phyloP scores from a whole-genome alignment of 2,113 vertebrate genomes.

The Quiscalus mexicanus region DNA sequence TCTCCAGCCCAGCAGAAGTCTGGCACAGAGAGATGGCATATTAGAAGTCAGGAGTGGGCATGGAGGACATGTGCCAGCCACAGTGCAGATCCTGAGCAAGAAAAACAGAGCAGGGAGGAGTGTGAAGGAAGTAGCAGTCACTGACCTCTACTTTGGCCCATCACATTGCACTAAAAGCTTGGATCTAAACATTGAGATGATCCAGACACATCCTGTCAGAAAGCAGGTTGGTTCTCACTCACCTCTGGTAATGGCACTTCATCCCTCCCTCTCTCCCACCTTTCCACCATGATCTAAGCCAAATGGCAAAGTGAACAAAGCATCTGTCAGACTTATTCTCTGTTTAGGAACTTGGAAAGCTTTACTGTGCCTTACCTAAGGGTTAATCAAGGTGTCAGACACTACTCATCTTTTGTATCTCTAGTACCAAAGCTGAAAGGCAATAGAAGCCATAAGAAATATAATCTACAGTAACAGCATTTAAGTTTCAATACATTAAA shows the following conservation, averaged over 20 bases:
- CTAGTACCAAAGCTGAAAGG: background rate
- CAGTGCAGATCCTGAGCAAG: background rate
- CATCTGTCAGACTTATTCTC: background rate
- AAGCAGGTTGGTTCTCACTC: background rate
- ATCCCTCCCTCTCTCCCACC: background rate
- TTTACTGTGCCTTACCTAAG: background rate
- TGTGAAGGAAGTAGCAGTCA: background rate
- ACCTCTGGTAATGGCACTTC: background rate
- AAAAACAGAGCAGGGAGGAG: background rate
- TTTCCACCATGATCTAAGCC: background rate
- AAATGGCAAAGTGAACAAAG: background rate
- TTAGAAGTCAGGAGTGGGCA: no score
- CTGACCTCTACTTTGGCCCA: background rate
- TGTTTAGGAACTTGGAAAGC: background rate
- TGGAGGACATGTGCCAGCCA: rapidly evolving
- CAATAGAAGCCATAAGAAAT: background rate
- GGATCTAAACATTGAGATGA: background rate
- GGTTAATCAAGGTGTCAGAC: background rate
- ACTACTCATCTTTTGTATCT: background rate
- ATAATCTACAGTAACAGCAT: background rate
- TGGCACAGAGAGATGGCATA: background rate
- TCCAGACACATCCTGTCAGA: background rate
- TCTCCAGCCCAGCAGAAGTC: background rate
- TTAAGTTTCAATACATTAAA: background rate
- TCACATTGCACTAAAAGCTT: background rate